Conservation (phyloP, 2,888 invertebrate genomes). For the Acrobasis suavella region DNA sequence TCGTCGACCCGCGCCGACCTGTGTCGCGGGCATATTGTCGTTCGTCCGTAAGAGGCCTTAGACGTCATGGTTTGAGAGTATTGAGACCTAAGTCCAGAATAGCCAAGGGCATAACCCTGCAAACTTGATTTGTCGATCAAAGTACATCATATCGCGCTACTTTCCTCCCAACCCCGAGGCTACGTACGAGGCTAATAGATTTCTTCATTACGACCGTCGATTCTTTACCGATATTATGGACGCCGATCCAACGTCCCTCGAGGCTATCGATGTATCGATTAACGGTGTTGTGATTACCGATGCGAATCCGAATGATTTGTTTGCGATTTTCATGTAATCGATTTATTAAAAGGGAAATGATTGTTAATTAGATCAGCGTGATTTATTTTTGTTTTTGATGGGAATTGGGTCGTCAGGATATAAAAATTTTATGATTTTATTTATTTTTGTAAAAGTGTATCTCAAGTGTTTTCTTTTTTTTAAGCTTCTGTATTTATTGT, state of each 20-base stretch:
- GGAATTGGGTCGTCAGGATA: constrained; percentile 7
- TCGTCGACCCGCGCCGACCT: too few relatives aligned
- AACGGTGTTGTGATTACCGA: constrained; percentile 25
- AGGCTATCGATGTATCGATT: constrained; percentile 33
- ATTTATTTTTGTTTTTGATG: constrained; percentile 6
- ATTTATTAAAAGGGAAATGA: constrained; percentile 13
- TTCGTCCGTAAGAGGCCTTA: too few relatives aligned
- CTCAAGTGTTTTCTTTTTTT: too few relatives aligned
- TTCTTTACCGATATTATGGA: constrained; percentile 43
- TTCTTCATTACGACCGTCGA: constrained; percentile 44
- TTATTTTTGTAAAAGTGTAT: too few relatives aligned
- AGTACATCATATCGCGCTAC: constrained; percentile 23
- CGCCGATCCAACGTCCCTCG: constrained; percentile 35
- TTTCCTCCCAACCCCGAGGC: constrained; percentile 30
- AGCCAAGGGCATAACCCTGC: background rate
- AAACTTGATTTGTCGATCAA: constrained; percentile 18
- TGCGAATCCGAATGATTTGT: constrained; percentile 18
- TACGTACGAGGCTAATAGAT: constrained; percentile 44
- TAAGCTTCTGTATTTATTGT: too few relatives aligned
- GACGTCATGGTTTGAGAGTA: too few relatives aligned
- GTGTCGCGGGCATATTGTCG: too few relatives aligned
- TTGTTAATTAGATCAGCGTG: constrained; percentile 1
- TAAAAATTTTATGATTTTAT: too few relatives aligned
- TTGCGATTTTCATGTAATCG: constrained; percentile 14
- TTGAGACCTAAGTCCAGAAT: background rate